Conservation (phyloP, 2,113 vertebrate species). For the Microcebus griseorufus region DNA sequence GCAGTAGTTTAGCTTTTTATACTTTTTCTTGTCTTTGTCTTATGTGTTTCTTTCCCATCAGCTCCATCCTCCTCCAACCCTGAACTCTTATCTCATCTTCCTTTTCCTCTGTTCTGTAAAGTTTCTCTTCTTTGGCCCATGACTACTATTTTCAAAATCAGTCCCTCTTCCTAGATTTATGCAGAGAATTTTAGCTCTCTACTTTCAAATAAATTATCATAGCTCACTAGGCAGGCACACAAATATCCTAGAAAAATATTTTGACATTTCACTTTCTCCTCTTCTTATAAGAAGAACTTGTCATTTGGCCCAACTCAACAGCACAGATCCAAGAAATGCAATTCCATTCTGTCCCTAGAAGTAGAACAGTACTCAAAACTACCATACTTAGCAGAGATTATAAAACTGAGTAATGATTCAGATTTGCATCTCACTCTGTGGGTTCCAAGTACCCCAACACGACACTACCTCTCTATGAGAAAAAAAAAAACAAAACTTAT, state of each 20-base stretch:
- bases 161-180: not conserved
- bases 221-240: not conserved
- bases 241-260: not conserved
- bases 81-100: not conserved
- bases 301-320: not conserved
- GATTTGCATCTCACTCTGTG: not conserved
- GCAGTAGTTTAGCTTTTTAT: not conserved
- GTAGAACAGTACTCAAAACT: not conserved
- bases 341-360: not conserved
- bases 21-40: not conserved
- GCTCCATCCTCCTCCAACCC: not conserved
- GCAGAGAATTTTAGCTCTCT: not conserved
- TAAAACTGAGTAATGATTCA: not conserved
- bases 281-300: not conserved
- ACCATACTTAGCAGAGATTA: not conserved
- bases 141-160: not conserved
- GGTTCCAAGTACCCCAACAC: not conserved
- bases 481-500: not conserved
- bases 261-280: conserved; percentile 8
- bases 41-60: not conserved
- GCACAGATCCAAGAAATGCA: not conserved
- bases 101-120: not conserved
- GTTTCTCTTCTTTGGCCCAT: not conserved
- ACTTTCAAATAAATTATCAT: not conserved
- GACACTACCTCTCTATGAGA: not conserved